A percentile compares a stretch with the other conserved stretches of the same genome.
Conservation (phyloP, 2,888 invertebrate genomes). For the Diabrotica balteata region DNA sequence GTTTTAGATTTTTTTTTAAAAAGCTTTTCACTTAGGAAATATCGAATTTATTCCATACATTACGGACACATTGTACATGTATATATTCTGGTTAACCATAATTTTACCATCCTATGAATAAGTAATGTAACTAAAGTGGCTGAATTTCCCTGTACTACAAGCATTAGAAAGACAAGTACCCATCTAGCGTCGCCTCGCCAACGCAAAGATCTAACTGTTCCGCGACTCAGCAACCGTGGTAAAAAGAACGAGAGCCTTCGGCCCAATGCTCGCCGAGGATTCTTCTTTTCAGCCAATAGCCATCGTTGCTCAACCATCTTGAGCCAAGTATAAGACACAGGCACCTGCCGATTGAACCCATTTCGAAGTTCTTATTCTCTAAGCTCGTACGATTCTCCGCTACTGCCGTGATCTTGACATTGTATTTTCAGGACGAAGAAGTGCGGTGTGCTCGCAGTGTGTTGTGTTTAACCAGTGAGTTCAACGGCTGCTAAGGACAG, state of each 20-base stretch:
- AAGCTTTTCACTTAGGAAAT: no score
- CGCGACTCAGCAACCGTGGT: slow-evolving; percentile 48
- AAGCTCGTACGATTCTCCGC: slow-evolving; percentile 18
- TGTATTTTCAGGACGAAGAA: slow-evolving; percentile 37
- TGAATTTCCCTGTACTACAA: background rate
- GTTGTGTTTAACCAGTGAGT: slow-evolving; percentile 45
- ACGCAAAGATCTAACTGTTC: slow-evolving; percentile 51
- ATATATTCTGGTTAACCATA: no score
- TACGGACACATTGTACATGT: no score
- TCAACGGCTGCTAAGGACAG: slow-evolving; percentile 42
- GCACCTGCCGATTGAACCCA: slow-evolving; percentile 56
- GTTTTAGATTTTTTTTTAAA: no score
- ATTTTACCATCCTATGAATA: no score
- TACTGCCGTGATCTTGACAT: slow-evolving; percentile 45
- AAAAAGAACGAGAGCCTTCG: slow-evolving; percentile 44
- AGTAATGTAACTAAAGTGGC: no score
- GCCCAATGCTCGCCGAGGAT: slow-evolving; percentile 50
- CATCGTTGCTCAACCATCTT: slow-evolving; percentile 45
- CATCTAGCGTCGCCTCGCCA: slow-evolving; percentile 14
- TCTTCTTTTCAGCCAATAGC: slow-evolving; percentile 55
- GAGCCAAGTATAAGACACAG: slow-evolving; percentile 55
- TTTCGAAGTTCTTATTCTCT: slow-evolving; percentile 47
- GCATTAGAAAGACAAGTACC: slow-evolving; percentile 8
- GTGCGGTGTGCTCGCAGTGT: slow-evolving; percentile 45
- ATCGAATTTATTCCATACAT: no score